phyloP scores from a whole-genome alignment of 2,888 invertebrate genomes.

The Acronicta aceris region DNA sequence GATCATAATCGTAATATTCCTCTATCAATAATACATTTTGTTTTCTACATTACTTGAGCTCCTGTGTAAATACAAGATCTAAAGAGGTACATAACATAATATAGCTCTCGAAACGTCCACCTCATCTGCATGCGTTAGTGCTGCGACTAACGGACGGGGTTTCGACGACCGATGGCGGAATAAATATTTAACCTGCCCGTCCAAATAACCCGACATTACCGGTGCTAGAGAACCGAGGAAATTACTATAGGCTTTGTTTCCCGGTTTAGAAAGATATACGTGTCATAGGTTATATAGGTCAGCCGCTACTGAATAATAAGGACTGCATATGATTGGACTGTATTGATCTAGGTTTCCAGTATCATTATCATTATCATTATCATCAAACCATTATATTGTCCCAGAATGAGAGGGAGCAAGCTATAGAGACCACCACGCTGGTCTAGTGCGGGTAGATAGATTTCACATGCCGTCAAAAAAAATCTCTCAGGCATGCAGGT shows the following conservation, averaged over 20 bases:
- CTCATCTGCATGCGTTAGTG: constrained; percentile 37
- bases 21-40: too few species aligned
- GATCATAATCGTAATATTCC: too few species aligned
- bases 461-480: too few species aligned
- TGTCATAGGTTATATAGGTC: too few species aligned
- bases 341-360: neutral
- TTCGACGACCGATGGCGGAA: constrained; percentile 8
- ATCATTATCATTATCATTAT: too few species aligned
- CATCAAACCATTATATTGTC: too few species aligned
- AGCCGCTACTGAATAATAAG: neutral
- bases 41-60: too few species aligned
- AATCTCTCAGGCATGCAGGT: too few species aligned
- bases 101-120: constrained; percentile 1
- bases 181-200: constrained; percentile 39
- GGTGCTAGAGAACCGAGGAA: constrained; percentile 1
- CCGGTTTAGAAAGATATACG: neutral
- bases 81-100: neutral
- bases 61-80: neutral
- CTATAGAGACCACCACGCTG: too few species aligned
- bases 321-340: neutral
- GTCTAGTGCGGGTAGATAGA: too few species aligned
- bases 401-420: too few species aligned
- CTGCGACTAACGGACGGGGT: constrained; percentile 12
- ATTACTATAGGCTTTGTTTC: neutral
- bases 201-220: constrained; percentile 12